Evolutionary conservation across 23 tunicate genomes (phyloP).

Genomic region (Phallusia fumigata): DNA sequence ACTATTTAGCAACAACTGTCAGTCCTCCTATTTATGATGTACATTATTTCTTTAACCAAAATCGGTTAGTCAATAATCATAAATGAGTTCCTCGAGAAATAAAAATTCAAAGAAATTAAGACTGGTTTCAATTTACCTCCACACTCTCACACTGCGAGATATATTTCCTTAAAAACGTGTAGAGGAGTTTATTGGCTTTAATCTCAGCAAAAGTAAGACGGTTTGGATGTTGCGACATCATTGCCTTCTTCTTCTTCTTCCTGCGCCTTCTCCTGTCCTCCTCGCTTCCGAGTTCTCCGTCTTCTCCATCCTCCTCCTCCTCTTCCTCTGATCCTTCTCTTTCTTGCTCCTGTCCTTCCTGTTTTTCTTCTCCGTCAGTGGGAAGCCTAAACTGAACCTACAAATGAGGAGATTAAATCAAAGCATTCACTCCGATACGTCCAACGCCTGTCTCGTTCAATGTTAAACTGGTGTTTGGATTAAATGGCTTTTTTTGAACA

Average conservation of each 20-base stretch:
- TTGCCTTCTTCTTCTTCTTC: conserved; percentile 69
- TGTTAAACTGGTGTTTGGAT: too few relatives aligned
- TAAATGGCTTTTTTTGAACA: too few relatives aligned
- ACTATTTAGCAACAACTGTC: too few relatives aligned
- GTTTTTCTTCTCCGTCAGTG: conserved; percentile 28
- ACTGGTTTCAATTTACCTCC: conserved; percentile 67
- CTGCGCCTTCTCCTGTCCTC: conserved; percentile 36
- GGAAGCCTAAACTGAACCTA: conserved; percentile 89
- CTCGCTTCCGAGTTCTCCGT: conserved; percentile 35
- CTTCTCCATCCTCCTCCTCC: conserved; percentile 46
- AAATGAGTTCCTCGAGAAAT: too few relatives aligned
- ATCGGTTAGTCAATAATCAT: too few relatives aligned
- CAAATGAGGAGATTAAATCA: too few relatives aligned
- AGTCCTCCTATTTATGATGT: too few relatives aligned
- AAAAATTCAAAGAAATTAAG: too few relatives aligned
- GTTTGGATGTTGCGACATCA: conserved; percentile 60
- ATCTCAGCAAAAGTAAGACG: conserved; percentile 68
- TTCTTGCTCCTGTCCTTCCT: conserved; percentile 18
- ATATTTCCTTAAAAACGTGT: conserved; percentile 69
- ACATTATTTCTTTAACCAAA: too few relatives aligned
- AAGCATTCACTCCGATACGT: too few relatives aligned
- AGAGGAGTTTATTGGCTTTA: conserved; percentile 61
- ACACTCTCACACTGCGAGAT: conserved; percentile 87
- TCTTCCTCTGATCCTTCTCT: conserved; percentile 20
- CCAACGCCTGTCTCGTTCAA: too few relatives aligned